Evolutionary conservation across 2,113 vertebrate genomes (phyloP).

Genomic region (Zosterops hypoxanthus): DNA sequence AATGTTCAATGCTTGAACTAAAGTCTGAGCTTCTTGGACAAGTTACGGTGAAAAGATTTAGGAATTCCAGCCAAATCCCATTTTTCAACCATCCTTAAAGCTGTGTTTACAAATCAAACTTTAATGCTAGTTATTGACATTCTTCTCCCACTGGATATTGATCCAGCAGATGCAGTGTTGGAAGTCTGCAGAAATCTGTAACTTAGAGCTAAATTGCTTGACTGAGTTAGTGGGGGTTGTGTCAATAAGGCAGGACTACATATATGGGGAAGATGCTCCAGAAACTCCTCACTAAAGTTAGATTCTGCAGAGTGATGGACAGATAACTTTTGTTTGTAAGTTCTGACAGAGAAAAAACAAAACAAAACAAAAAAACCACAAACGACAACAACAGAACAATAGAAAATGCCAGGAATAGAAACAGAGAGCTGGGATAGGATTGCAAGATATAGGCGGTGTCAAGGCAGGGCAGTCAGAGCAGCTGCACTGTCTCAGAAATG

Average conservation of each 20-base stretch:
- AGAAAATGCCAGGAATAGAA: not conserved
- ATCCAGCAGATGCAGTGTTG: not conserved
- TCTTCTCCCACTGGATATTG: not conserved
- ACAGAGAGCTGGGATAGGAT: not conserved
- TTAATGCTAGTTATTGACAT: conserved; percentile 3
- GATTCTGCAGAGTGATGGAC: not conserved
- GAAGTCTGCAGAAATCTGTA: conserved; percentile 1
- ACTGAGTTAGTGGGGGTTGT: not conserved
- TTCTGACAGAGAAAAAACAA: not conserved
- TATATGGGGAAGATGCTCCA: not conserved
- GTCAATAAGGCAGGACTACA: not conserved
- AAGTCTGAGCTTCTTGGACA: not conserved
- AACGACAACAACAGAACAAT: no score
- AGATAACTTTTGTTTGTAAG: not conserved
- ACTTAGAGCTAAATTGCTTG: not conserved
- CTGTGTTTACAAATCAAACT: not conserved
- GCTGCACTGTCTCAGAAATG: not conserved
- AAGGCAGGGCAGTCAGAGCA: not conserved
- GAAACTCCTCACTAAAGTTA: not conserved
- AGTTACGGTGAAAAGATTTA: not conserved
- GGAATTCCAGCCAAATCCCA: not conserved
- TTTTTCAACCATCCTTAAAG: not conserved
- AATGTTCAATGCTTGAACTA: not conserved
- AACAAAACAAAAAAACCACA: not conserved
- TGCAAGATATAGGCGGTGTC: not conserved